phyloP scores from a whole-genome alignment of 1,140 invertebrate species.

The Penaeus japonicus region DNA sequence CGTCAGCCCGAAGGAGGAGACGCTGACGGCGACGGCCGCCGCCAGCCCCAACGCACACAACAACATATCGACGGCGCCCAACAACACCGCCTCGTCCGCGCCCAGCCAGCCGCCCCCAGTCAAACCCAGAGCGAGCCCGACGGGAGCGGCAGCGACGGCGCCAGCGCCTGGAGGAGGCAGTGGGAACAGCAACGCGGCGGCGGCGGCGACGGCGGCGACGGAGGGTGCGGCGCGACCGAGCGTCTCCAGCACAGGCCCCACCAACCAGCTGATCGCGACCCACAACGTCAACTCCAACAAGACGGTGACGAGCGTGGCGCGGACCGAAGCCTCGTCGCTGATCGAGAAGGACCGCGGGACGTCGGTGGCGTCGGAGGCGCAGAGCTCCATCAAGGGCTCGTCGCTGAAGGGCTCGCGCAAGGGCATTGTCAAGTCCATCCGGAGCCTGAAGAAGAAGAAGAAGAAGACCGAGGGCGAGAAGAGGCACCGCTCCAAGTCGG shows the following conservation, averaged over 20 bases:
- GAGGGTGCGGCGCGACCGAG: not conserved
- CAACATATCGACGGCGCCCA: conserved; percentile 21
- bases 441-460: conserved; percentile 59
- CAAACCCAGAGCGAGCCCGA: conserved; percentile 26
- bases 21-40: not conserved
- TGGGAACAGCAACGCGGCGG: not conserved
- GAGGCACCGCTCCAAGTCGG: conserved; percentile 76
- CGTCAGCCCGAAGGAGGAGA: conserved; percentile 30
- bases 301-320: conserved; percentile 55
- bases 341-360: conserved; percentile 49
- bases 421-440: conserved; percentile 57
- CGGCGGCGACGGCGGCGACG: not conserved
- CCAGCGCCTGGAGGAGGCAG: not conserved
- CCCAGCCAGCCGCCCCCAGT: conserved; percentile 16
- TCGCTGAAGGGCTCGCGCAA: conserved; percentile 55
- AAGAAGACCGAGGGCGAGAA: conserved; percentile 73
- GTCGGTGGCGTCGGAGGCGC: conserved; percentile 39
- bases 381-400: conserved; percentile 56
- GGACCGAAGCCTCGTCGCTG: conserved; percentile 56
- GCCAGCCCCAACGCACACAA: conserved; percentile 20
- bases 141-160: not conserved
- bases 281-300: conserved; percentile 59
- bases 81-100: conserved; percentile 23
- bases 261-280: conserved; percentile 58
- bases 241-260: conserved; percentile 10